Percentiles rank a stretch among this genome's conserved stretches.
phyloP scores from a whole-genome alignment of 2,113 vertebrate genomes.

The Scomber scombrus region DNA sequence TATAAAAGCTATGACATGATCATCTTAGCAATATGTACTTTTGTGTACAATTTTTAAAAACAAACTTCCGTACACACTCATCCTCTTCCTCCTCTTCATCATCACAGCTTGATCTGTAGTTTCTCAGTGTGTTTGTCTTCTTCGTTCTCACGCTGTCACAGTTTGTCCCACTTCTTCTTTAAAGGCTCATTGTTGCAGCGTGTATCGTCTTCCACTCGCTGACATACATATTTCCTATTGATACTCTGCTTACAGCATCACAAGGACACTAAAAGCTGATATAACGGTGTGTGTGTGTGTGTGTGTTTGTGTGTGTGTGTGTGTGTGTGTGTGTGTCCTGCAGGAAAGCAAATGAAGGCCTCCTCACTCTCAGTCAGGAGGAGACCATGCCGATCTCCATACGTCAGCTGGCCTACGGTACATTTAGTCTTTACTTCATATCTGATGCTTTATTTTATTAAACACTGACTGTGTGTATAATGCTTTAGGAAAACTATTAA shows the following conservation, averaged over 20 bases:
- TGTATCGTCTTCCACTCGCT: conserved; percentile 32
- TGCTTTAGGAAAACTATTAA: no score
- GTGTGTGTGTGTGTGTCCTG: conserved; percentile 42
- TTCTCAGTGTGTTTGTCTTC: neutral
- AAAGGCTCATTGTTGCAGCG: conserved; percentile 25
- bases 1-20: no score
- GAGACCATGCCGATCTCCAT: conserved; percentile 88
- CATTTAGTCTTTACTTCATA: neutral
- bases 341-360: conserved; percentile 90
- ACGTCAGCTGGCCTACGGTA: conserved; percentile 89
- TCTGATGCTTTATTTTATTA: no score
- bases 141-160: neutral
- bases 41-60: no score
- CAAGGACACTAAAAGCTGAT: neutral
- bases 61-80: no score
- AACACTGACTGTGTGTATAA: no score
- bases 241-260: conserved; percentile 18
- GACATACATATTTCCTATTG: conserved; percentile 23
- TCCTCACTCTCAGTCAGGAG: conserved; percentile 87
- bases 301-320: conserved; percentile 25
- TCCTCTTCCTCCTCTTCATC: neutral
- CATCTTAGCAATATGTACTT: no score
- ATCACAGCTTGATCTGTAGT: neutral
- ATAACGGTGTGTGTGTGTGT: neutral
- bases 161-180: conserved; percentile 14